Evolutionary conservation across 2,113 vertebrate genomes (phyloP).

Genomic region (Enhydra lutris): DNA sequence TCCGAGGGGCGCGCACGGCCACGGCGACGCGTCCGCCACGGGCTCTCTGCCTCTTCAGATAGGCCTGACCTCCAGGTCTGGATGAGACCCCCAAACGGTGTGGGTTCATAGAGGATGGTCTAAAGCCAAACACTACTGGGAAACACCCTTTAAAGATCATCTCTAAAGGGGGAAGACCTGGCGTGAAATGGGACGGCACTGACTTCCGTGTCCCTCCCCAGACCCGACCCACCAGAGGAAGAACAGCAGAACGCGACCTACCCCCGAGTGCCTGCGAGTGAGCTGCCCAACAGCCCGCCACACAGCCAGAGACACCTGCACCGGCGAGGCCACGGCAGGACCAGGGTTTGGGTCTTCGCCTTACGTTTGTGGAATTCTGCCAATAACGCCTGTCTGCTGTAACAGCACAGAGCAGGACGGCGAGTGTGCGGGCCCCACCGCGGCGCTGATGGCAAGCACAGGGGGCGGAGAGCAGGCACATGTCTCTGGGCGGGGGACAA

Average conservation of each 20-base stretch:
- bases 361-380: neutral
- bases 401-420: neutral
- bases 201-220: accelerated
- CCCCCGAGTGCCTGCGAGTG: neutral
- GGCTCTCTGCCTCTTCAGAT: neutral
- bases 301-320: no score
- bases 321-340: neutral
- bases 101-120: neutral
- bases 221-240: neutral
- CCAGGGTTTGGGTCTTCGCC: accelerated
- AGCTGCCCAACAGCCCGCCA: accelerated
- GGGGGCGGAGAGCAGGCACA: accelerated
- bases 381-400: no score
- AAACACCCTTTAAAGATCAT: neutral
- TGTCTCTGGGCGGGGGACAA: accelerated
- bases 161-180: neutral
- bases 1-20: neutral
- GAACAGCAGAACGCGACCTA: neutral
- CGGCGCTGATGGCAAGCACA: accelerated
- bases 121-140: neutral
- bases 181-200: neutral
- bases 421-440: accelerated
- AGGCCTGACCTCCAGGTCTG: neutral
- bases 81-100: neutral
- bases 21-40: neutral